These are phyloP conservation scores for Aurelia aurita complex sp. Pacific DNA, from an alignment of 30 jellyfish, hydroid and myxozoan genomes.

Conservation along the genomic window DNA sequence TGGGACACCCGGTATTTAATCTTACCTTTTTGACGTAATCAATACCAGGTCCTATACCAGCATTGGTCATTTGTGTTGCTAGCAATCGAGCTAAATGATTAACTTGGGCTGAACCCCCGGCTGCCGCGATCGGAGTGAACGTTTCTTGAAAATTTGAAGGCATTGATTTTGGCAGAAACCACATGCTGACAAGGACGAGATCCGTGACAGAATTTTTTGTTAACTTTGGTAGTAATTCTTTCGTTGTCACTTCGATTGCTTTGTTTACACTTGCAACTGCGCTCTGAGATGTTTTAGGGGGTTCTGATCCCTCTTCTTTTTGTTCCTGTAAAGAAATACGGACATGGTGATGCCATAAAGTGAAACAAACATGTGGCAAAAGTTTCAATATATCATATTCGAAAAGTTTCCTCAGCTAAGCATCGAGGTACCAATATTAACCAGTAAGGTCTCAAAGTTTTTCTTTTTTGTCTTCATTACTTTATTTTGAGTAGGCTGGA, in stretches of 20 bases:
- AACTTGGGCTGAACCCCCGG: conserved; percentile 95
- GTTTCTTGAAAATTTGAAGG: conserved; percentile 96
- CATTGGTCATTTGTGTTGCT: conserved; percentile 97
- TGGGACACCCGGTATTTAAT: neutral
- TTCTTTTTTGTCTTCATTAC: too few relatives aligned
- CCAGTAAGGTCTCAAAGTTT: too few relatives aligned
- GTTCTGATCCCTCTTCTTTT: conserved; percentile 14
- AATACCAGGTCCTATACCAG: conserved; percentile 91
- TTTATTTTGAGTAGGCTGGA: too few relatives aligned
- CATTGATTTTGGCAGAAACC: conserved; percentile 88
- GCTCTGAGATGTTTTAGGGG: conserved; percentile 38
- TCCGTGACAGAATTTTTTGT: conserved; percentile 90
- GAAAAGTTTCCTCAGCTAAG: too few relatives aligned
- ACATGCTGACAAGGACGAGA: conserved; percentile 92
- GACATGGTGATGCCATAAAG: too few relatives aligned
- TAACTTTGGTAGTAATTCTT: conserved; percentile 80
- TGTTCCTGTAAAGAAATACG: conserved; percentile 12
- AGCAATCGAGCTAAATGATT: conserved; percentile 85
- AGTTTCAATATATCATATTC: too few relatives aligned
- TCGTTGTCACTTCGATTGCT: conserved; percentile 92
- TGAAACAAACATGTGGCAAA: too few relatives aligned
- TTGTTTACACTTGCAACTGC: conserved; percentile 52
- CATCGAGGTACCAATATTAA: too few relatives aligned
- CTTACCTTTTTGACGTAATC: conserved; percentile 86
- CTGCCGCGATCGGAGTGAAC: conserved; percentile 98